Evolutionary conservation across 2,113 vertebrate species (phyloP), one percentile per base, ranked within the genome.

Genomic region (Corvus cornix): DNA sequence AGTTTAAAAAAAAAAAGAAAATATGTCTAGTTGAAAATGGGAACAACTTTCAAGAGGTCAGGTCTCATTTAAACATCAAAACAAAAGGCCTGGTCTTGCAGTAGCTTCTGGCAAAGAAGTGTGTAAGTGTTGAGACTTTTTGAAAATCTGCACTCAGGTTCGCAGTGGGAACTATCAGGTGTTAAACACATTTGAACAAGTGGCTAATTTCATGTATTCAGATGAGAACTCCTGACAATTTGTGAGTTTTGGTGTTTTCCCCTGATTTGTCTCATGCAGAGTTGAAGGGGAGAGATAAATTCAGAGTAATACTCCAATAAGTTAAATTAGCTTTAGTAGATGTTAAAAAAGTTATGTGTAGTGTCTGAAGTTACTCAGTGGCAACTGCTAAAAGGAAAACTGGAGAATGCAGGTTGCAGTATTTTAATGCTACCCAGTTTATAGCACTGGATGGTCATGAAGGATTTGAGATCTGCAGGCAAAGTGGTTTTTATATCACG

Each of bases 21-120:
- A 46, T 11, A 0, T 0, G 0, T 26, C 26, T 13, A 26, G 43
- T 41, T 35, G 8, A 53, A 70, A 66, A 67, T 16, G 2, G 5
- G 28, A 87, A 35, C 18, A 72, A 13, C 11, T 64, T 93, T 28
- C 0, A 37, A 53, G 60, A 64, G 26, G 9, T 81, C 66, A 41
- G 11, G 3, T 84, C n/a, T 87, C 48, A 69, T 89, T 87, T 64
- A 75, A 84, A 27, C 60, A 44, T 72, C 26, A 31, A 31, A 75
- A 66, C 16, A 49, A 31, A 24, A 19, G 30, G 3, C 9, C 24
- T 72, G 49, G 3, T 81, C n/a, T 96, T 89, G 16, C 26, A 64
- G 22, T 41, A 93, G 24, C n/a, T 14, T 27, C 31, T 82, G 41
- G 70, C 12, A 23, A 68, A 55, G 27, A 84, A 28, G 23, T 43